Evolutionary conservation across 2,113 vertebrate genomes (phyloP), one percentile per base, ranked within the genome.

Genomic region (Heloderma charlesbogerti): DNA sequence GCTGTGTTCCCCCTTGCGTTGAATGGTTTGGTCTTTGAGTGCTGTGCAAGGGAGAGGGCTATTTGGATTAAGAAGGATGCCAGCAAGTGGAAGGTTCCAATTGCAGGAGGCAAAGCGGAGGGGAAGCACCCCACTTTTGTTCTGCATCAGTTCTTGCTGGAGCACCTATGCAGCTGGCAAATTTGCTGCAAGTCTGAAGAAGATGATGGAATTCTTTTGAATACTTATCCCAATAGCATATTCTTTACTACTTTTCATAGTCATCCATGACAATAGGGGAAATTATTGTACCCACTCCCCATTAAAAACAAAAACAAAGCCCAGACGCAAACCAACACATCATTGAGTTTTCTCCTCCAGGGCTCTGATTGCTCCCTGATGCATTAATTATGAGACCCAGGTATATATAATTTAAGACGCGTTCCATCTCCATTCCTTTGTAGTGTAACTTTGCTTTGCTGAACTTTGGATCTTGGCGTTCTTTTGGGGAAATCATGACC

Each of bases 371-470:
- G 74, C 29, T 82, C 77, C 43, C 37, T 87, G 29, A 60, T 91
- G 25, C 54, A 87, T 91, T 91, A 82, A 87, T 91, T 87, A 87
- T 87, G 90, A 91, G 84, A 20, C 40, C 78, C 67, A 82, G 51
- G 22, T 48, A 91, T 72, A 40, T 48, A 25, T 82, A 72, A 91
- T 91, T 91, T 82, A 87, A 87, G 69, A 87, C 45, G 43, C 37
- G 78, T 45, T 74, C 78, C 74, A 43, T 87, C 85, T 82, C 90
- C 40, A 20, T 54, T 77, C 16, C 20, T 88, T 77, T 77, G 29
- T 34, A 66, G n/a, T 34, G n/a, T 40, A 67, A 66, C 57, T 80
- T 91, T 43, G 43, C n/a, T 75, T 72, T 51, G 31, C 77, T 87
- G 37, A 81, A 40, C 31, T 82, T 77, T 83, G 34, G 54, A 60